Percentiles rank a stretch among this genome's conserved stretches.
These are phyloP conservation scores for Drosophila mulleri DNA, from an alignment of 2,888 invertebrate genomes.

Conservation along the genomic window DNA sequence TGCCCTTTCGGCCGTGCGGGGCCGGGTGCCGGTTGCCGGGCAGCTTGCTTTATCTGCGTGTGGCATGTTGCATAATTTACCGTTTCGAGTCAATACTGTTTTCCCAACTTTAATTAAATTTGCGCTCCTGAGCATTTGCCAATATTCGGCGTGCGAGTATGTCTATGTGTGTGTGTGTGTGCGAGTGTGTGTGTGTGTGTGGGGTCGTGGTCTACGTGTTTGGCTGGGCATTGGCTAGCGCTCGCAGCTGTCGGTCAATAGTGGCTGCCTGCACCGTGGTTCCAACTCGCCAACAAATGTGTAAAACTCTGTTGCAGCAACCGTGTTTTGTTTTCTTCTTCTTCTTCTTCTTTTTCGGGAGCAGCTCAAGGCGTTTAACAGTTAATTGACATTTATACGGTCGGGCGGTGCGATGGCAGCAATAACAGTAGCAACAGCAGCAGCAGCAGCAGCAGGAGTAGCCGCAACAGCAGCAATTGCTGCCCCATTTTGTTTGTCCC, in stretches of 20 bases:
- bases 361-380: slow-evolving; percentile 56
- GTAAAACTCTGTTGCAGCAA: slow-evolving; percentile 53
- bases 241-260: slow-evolving; percentile 15
- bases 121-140: slow-evolving; percentile 64
- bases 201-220: slow-evolving; percentile 10
- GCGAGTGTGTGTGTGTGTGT: slow-evolving; percentile 1
- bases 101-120: slow-evolving; percentile 76
- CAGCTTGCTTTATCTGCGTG: slow-evolving; percentile 55
- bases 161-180: slow-evolving; percentile 1
- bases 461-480: neutral
- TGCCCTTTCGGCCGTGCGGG: slow-evolving; percentile 32
- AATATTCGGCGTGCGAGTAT: slow-evolving; percentile 28
- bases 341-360: neutral
- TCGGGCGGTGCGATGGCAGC: slow-evolving; percentile 9
- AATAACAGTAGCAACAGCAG: neutral
- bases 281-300: slow-evolving; percentile 50
- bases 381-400: slow-evolving; percentile 60
- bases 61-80: slow-evolving; percentile 75
- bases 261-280: slow-evolving; percentile 47
- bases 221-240: neutral
- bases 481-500: slow-evolving; percentile 13
- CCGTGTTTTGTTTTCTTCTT: neutral
- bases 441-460: neutral
- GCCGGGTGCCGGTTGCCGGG: slow-evolving; percentile 5
- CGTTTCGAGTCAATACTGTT: slow-evolving; percentile 72